phyloP scores from a whole-genome alignment of 2,888 invertebrate species.

The Caenorhabditis angaria region DNA sequence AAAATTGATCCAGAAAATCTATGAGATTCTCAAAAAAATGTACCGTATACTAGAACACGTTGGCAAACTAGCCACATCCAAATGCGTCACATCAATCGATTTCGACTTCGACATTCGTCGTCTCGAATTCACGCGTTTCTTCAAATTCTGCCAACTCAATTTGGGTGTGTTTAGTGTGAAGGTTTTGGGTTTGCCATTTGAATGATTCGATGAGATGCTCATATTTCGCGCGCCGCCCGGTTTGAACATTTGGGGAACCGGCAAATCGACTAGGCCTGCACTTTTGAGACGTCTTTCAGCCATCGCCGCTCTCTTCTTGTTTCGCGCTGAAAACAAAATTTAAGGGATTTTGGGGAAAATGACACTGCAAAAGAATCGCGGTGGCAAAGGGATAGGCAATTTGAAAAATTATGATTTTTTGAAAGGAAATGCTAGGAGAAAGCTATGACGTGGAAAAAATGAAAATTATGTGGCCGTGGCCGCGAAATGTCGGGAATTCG shows the following conservation, averaged over 20 bases:
- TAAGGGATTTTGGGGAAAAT: background rate
- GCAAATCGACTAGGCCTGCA: conserved; percentile 53
- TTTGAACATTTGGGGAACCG: conserved; percentile 56
- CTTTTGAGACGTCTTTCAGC: conserved; percentile 64
- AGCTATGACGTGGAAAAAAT: too few species aligned
- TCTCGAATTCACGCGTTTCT: conserved; percentile 9
- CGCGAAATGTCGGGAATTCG: too few species aligned
- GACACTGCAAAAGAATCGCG: background rate
- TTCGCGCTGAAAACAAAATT: conserved; percentile 50
- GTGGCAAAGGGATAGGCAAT: background rate
- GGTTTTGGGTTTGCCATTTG: conserved; percentile 21
- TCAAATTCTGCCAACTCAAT: conserved; percentile 26
- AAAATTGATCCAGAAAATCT: background rate
- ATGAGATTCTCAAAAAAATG: background rate
- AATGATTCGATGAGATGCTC: conserved; percentile 28
- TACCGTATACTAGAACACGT: conserved; percentile 16
- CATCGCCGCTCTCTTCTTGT: conserved; percentile 61
- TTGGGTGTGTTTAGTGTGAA: conserved; percentile 21
- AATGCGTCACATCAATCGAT: conserved; percentile 37
- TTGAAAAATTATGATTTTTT: too few species aligned
- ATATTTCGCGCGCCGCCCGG: conserved; percentile 15
- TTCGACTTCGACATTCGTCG: conserved; percentile 26
- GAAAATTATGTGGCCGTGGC: too few species aligned
- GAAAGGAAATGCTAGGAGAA: too few species aligned
- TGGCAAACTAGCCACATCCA: conserved; percentile 22